Evolutionary conservation across 2,797 vertebrate genomes (phyloP).

Genomic region (Lophotriccus pileatus): DNA sequence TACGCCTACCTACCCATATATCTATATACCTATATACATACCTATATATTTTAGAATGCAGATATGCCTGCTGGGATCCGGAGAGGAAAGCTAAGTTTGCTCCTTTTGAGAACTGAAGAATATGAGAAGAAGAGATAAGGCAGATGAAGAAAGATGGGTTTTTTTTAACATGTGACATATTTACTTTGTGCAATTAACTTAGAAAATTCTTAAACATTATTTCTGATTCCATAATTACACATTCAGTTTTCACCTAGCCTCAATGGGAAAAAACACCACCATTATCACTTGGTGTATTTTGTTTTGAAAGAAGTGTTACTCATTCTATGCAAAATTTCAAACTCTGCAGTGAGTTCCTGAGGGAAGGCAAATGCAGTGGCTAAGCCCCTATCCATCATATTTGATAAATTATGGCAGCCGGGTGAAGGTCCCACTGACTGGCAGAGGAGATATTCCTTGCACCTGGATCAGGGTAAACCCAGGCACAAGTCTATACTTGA

Average conservation of each 20-base stretch:
- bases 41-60: background rate
- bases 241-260: background rate
- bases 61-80: background rate
- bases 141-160: background rate
- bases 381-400: background rate
- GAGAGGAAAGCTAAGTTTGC: background rate
- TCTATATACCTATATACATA: background rate
- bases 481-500: background rate
- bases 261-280: background rate
- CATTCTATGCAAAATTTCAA: background rate
- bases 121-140: background rate
- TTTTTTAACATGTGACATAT: background rate
- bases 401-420: background rate
- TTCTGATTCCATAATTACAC: background rate
- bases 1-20: no score
- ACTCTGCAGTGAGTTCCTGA: background rate
- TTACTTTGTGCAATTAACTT: background rate
- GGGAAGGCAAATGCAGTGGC: fast-evolving
- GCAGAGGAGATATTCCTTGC: background rate
- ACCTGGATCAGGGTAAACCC: background rate
- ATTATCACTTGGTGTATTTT: background rate
- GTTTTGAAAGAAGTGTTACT: background rate
- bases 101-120: background rate
- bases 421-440: background rate
- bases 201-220: background rate